These are phyloP conservation scores for Dusona sp. DNA, from an alignment of 2,888 invertebrate species.

Conservation along the genomic window DNA sequence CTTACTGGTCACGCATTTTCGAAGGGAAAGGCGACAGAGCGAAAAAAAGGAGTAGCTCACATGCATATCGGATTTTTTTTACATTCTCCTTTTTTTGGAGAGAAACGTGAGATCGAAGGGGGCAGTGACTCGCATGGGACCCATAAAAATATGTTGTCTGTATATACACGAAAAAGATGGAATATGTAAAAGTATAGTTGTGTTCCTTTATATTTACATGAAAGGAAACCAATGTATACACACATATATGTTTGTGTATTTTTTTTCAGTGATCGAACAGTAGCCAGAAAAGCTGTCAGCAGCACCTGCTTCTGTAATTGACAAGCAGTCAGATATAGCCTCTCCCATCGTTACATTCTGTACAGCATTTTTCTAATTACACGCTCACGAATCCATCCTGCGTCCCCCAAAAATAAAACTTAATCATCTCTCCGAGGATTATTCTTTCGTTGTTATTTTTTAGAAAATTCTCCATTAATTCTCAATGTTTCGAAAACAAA, in stretches of 20 bases:
- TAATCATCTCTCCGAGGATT: background rate
- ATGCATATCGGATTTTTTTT: constrained; percentile 46
- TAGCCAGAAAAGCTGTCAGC: constrained; percentile 54
- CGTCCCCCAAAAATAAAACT: constrained; percentile 18
- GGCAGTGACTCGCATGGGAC: constrained; percentile 3
- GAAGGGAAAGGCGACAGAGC: constrained; percentile 60
- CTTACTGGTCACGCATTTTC: constrained; percentile 42
- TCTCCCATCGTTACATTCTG: constrained; percentile 31
- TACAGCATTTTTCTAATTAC: constrained; percentile 47
- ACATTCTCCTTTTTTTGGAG: constrained; percentile 34
- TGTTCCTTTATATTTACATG: background rate
- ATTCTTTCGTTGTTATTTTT: constrained; percentile 9
- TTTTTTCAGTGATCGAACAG: constrained; percentile 37
- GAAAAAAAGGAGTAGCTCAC: constrained; percentile 26
- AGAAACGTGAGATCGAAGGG: constrained; percentile 53
- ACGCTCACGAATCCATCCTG: constrained; percentile 31
- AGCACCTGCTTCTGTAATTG: constrained; percentile 58
- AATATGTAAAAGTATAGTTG: background rate
- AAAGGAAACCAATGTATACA: constrained; percentile 4
- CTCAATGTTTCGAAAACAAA: background rate
- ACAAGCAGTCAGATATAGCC: constrained; percentile 43
- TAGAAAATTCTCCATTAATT: too few species aligned
- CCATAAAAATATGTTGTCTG: constrained; percentile 18
- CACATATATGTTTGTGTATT: background rate
- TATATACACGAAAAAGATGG: background rate